Evolutionary conservation across 2,797 vertebrate genomes (phyloP).

Genomic region (Rhincodon typus): DNA sequence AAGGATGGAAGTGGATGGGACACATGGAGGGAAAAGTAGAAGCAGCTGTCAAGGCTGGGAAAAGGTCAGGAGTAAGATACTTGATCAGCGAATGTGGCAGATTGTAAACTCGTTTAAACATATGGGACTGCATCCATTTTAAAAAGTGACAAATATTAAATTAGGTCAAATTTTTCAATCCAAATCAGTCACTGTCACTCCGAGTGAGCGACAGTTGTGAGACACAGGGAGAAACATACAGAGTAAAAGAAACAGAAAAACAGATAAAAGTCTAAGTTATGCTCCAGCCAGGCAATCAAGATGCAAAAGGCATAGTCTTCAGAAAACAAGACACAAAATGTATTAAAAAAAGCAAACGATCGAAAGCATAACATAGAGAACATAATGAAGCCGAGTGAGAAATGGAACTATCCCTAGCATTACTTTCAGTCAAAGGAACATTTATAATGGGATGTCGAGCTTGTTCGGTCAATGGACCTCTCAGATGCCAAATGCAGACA

Average conservation of each 20-base stretch:
- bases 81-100: conserved; percentile 12
- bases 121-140: conserved; percentile 29
- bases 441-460: not conserved
- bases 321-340: not conserved
- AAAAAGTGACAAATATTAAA: conserved; percentile 7
- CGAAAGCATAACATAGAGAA: not conserved
- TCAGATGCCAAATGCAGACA: not conserved
- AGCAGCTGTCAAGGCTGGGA: conserved; percentile 8
- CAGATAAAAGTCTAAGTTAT: not conserved
- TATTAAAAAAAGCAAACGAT: not conserved
- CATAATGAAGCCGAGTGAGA: not conserved
- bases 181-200: conserved; percentile 33
- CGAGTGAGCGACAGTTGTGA: conserved; percentile 14
- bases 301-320: not conserved
- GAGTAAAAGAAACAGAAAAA: not conserved
- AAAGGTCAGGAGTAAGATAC: conserved; percentile 15
- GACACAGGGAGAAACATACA: not conserved
- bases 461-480: not conserved
- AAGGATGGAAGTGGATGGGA: not conserved
- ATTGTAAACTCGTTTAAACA: conserved; percentile 20
- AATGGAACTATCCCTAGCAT: not conserved
- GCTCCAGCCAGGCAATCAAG: not conserved
- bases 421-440: not conserved
- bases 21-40: conserved; percentile 19
- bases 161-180: conserved; percentile 32